These are phyloP conservation scores for Pica pica DNA, from an alignment of 2,113 vertebrate genomes.

Conservation along the genomic window DNA sequence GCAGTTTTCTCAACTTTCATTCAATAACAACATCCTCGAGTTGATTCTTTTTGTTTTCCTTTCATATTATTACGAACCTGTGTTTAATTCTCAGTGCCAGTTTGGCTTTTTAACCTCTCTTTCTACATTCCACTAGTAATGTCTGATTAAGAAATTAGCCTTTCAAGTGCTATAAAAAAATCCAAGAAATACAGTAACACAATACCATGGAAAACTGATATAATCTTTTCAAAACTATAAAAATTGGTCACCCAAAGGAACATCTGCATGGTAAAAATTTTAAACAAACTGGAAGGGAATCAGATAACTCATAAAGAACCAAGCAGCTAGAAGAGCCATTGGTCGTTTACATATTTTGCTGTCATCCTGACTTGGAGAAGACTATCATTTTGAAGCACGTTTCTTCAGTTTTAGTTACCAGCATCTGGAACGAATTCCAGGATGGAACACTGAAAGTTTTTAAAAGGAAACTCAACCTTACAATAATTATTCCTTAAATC, in stretches of 20 bases:
- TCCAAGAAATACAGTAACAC: constrained; percentile 84
- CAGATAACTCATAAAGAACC: constrained; percentile 78
- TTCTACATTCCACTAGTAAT: constrained; percentile 79
- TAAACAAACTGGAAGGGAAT: constrained; percentile 80
- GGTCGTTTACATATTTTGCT: constrained; percentile 69
- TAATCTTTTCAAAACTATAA: constrained; percentile 85
- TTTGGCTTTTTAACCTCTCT: constrained; percentile 69
- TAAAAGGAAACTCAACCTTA: constrained; percentile 76
- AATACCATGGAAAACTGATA: constrained; percentile 84
- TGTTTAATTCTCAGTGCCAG: constrained; percentile 71
- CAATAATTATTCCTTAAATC: constrained; percentile 79
- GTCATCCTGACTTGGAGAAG: constrained; percentile 72
- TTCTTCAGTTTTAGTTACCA: constrained; percentile 75
- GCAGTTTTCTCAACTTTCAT: constrained; percentile 77
- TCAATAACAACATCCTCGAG: constrained; percentile 69
- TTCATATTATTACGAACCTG: constrained; percentile 71
- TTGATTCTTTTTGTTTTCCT: constrained; percentile 73
- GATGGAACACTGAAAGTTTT: constrained; percentile 75
- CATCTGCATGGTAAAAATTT: constrained; percentile 79
- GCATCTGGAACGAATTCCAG: constrained; percentile 84
- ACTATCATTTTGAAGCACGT: constrained; percentile 69
- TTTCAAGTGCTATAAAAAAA: constrained; percentile 76
- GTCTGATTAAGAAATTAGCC: constrained; percentile 79
- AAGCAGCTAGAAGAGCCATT: constrained; percentile 56
- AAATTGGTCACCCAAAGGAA: constrained; percentile 81